Conservation (phyloP, 2,888 invertebrate genomes). For the Parnassius glacialis region DNA sequence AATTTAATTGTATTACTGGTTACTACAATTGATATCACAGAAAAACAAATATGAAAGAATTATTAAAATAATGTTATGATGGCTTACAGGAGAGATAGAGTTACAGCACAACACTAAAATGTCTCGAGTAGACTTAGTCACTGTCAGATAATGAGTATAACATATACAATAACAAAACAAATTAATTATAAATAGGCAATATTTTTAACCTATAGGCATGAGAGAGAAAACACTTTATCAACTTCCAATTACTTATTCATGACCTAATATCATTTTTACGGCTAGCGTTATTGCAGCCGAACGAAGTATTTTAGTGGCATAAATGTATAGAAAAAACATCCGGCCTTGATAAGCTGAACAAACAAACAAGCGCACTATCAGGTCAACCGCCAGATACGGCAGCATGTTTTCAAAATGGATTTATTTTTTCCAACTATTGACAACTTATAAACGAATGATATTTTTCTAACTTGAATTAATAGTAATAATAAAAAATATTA, state of each 20-base stretch:
- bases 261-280: conserved; percentile 71
- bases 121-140: too few species aligned
- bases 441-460: neutral
- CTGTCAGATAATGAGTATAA: too few species aligned
- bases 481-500: too few species aligned
- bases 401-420: conserved; percentile 64
- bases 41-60: too few species aligned
- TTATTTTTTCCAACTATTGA: conserved; percentile 51
- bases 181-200: too few species aligned
- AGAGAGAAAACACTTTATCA: conserved; percentile 44
- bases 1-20: neutral
- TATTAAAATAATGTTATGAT: too few species aligned
- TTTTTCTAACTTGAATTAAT: too few species aligned
- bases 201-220: too few species aligned
- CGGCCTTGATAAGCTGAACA: conserved; percentile 79
- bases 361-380: conserved; percentile 78
- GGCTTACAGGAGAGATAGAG: too few species aligned
- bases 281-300: conserved; percentile 62
- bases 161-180: too few species aligned
- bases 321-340: conserved; percentile 80
- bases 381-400: conserved; percentile 74
- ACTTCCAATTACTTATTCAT: conserved; percentile 58
- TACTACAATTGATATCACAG: too few species aligned
- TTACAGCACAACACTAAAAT: too few species aligned
- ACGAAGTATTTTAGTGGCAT: conserved; percentile 72